Evolutionary conservation across 2,888 invertebrate genomes (phyloP), one percentile per base, ranked within the genome.

Genomic region (Monopis laevigella): DNA sequence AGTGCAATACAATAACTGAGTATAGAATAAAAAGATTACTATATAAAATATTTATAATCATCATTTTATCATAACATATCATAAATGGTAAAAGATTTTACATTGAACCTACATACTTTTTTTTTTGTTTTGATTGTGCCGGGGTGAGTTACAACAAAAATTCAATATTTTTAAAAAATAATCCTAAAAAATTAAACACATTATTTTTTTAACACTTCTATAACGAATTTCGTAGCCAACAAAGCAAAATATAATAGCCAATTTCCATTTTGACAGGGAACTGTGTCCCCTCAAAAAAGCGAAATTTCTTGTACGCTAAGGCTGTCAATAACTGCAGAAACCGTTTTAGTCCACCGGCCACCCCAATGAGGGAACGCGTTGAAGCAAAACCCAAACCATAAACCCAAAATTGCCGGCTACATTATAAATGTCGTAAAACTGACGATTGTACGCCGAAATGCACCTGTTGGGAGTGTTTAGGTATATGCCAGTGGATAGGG

Each of bases 371-470:
- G 19, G 36, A 21, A 21, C 19, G 49, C 51, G 46, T 41, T 56
- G 58, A 56, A 52, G 60, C 60, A 60, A 52, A 54, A 58, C 62
- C 49, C 41, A 50, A 49, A 19, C 49, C 57, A 60, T 70, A 68
- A 71, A 69, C 55, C 55, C 54, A 21, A 59, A 65, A 69, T 68
- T 66, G 68, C 64, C 65, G 67, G 54, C 55, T 52, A 51, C 58
- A 64, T 67, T 65, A 66, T 54, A 59, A 54, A 49, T 46, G 55
- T 58, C 62, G 56, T 68, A 65, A 62, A 65, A 58, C 54, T 24
- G 54, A 18, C 21, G 24, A 35, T 26, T 32, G 32, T 21, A 36
- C 13, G n/a, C 21, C 17, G 17, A 24, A 27, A 62, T 63, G 64
- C 62, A 62, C 58, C 58, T 56, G 55, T 39, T 36, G 21, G 19